Evolutionary conservation across 2,888 invertebrate genomes (phyloP), one percentile per base, ranked within the genome.

Genomic region (Resseliella maxima): DNA sequence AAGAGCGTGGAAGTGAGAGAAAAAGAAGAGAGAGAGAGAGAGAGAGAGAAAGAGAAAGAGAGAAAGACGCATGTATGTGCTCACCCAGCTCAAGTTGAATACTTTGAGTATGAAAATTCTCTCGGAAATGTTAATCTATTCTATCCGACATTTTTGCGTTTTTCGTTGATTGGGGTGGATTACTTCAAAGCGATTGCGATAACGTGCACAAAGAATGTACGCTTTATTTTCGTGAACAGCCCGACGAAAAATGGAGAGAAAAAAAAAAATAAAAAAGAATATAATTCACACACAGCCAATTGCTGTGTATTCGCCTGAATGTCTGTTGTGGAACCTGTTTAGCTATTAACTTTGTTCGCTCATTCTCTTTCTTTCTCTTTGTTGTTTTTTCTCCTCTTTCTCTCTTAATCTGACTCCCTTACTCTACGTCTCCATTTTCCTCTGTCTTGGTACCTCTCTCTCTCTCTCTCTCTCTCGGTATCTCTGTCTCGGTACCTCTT

Each of bases 131-230:
- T 83, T 83, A 83, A 83, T 83, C 83, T 83, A 83, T 83, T 83
- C 83, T 38, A 83, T 83, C 41, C 36, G 38, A 83, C 83, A 38
- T 83, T 83, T 83, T 83, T 83, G 83, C 38, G 83, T 83, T 83
- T 83, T 83, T 83, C 83, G 83, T 83, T 83, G 38, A 36, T 36
- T 38, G 38, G 83, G 83, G 83, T 83, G 83, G 83, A 83, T 83
- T 83, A 83, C 83, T 38, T 83, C 83, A 83, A 83, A 83, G 83
- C 83, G n/a, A 72, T 72, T 72, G 72, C 72, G 83, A 83, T 83
- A 83, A 83, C n/a, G 41, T 83, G 83, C 38, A 83, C 83, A 83
- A 83, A 83, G 83, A 83, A 83, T 83, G 83, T 83, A 38, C 12
- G 36, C 83, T 38, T 38, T n/a, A 72, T 72, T 72, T 72, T 72